Evolutionary conservation across 2,888 invertebrate genomes (phyloP).

Genomic region (Tubulanus polymorphus): DNA sequence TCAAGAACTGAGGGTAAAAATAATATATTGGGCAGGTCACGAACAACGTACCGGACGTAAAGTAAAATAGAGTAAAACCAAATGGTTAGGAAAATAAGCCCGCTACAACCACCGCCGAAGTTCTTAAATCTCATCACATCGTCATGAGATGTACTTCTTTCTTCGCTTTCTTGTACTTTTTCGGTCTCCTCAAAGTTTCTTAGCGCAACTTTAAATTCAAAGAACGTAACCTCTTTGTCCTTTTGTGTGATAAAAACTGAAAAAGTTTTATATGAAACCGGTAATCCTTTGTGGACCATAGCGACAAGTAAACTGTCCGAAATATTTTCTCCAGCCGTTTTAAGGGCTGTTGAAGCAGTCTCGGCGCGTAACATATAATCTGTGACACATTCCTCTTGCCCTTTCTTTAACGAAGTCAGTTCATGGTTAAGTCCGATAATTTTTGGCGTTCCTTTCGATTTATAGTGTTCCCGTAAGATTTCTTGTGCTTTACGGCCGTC

Average conservation of each 20-base stretch:
- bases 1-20: no score
- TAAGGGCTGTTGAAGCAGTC: conserved; percentile 7
- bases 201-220: conserved; percentile 15
- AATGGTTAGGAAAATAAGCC: no score
- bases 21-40: no score
- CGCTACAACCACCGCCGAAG: background rate
- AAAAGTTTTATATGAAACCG: conserved; percentile 12
- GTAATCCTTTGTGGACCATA: conserved; percentile 17
- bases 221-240: conserved; percentile 6
- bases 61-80: no score
- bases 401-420: conserved; percentile 7
- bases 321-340: conserved; percentile 10
- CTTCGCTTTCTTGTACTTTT: background rate
- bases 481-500: conserved; percentile 15
- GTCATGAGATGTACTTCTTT: background rate
- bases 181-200: conserved; percentile 7
- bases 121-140: background rate
- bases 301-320: conserved; percentile 14
- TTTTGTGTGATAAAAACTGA: conserved; percentile 8
- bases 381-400: conserved; percentile 9
- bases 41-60: no score
- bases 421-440: conserved; percentile 4
- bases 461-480: conserved; percentile 11
- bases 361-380: conserved; percentile 17
- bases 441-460: conserved; percentile 6